Evolutionary conservation across 1,140 invertebrate genomes (phyloP).

Genomic region (Palaemon carinicauda): DNA sequence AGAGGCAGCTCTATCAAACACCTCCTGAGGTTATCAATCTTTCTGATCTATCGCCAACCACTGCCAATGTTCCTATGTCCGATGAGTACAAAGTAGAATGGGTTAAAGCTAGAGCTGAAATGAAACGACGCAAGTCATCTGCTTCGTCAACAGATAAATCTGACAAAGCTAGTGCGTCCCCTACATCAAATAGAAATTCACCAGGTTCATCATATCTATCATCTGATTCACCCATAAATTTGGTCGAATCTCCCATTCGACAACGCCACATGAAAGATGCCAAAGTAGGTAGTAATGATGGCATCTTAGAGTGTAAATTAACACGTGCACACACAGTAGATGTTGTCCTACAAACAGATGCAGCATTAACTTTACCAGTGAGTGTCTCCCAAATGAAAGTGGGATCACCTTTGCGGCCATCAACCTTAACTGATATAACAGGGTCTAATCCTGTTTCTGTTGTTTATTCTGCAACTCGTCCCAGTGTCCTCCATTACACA

Average conservation of each 20-base stretch:
- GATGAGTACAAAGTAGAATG: constrained; percentile 43
- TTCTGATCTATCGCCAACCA: constrained; percentile 31
- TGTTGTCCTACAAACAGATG: too few relatives aligned
- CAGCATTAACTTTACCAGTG: too few relatives aligned
- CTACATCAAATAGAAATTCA: neutral
- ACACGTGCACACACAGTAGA: too few relatives aligned
- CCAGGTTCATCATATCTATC: neutral
- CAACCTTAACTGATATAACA: too few relatives aligned
- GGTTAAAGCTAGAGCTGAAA: constrained; percentile 27
- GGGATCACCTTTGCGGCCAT: too few relatives aligned
- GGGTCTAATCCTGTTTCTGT: too few relatives aligned
- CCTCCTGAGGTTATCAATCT: constrained; percentile 6
- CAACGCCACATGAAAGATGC: neutral
- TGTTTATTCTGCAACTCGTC: too few relatives aligned
- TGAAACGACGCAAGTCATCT: neutral
- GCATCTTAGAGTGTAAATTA: too few relatives aligned
- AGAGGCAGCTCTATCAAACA: neutral
- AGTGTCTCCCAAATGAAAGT: too few relatives aligned
- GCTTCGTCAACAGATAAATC: neutral
- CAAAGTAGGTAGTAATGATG: neutral
- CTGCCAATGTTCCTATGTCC: constrained; percentile 37
- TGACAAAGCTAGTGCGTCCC: neutral
- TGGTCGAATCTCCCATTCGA: neutral
- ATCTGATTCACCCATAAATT: neutral
- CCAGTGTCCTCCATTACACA: too few relatives aligned